These are phyloP conservation scores for Mesembrinibis cayennensis DNA, from an alignment of 2,113 vertebrate species.

Conservation along the genomic window DNA sequence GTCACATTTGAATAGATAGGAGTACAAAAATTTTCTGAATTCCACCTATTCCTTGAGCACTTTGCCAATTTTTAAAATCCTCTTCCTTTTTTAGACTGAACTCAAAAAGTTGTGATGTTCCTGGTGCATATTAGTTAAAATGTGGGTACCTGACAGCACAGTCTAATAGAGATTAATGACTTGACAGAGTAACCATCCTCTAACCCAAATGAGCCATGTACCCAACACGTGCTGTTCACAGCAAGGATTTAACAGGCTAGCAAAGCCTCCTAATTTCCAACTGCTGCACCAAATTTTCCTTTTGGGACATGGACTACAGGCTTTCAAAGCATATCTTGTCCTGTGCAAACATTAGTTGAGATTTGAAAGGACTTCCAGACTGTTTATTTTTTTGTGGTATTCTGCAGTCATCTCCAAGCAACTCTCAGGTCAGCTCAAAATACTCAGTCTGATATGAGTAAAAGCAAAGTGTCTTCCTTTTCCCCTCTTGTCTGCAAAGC, in stretches of 20 bases:
- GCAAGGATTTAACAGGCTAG: background rate
- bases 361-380: background rate
- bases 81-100: background rate
- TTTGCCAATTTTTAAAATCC: background rate
- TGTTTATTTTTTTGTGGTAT: background rate
- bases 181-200: background rate
- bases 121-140: background rate
- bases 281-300: background rate
- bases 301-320: background rate
- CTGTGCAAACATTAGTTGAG: background rate
- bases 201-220: background rate
- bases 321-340: background rate
- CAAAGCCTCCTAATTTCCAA: background rate
- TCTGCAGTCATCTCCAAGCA: background rate
- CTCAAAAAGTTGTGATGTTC: background rate
- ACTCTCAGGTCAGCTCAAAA: background rate
- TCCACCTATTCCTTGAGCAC: background rate
- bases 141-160: background rate
- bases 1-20: background rate
- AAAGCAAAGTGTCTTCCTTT: background rate
- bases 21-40: background rate
- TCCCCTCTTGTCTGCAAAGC: background rate
- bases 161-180: background rate
- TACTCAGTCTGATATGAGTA: background rate
- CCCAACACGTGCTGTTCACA: background rate